phyloP scores from a whole-genome alignment of 1,140 invertebrate genomes.

The Dendrolimus punctatus region DNA sequence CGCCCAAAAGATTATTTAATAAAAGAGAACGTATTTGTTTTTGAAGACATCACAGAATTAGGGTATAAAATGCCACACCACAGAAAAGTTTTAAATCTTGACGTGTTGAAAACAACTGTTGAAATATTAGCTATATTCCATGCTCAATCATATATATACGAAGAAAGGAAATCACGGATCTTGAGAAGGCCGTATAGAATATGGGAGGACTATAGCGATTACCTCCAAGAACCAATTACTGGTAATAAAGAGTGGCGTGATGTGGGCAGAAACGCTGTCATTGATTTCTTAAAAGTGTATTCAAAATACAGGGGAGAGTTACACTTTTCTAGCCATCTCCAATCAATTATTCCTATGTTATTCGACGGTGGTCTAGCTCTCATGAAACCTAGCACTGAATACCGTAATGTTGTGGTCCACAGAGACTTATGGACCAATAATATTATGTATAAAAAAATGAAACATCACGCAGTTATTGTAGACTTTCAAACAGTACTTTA shows the following conservation, averaged over 20 bases:
- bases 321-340: slow-evolving; percentile 26
- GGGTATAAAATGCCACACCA: slow-evolving; percentile 44
- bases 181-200: slow-evolving; percentile 60
- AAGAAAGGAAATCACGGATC: slow-evolving; percentile 50
- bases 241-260: slow-evolving; percentile 49
- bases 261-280: slow-evolving; percentile 52
- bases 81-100: slow-evolving; percentile 43
- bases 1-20: slow-evolving; percentile 35
- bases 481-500: slow-evolving; percentile 77
- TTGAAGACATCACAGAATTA: slow-evolving; percentile 40
- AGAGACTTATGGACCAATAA: slow-evolving; percentile 78
- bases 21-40: slow-evolving; percentile 46
- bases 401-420: slow-evolving; percentile 74
- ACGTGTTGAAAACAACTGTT: slow-evolving; percentile 66
- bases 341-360: slow-evolving; percentile 33
- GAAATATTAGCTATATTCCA: slow-evolving; percentile 72
- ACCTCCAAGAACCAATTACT: slow-evolving; percentile 44
- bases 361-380: slow-evolving; percentile 60
- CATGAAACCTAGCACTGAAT: slow-evolving; percentile 59
- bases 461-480: slow-evolving; percentile 66
- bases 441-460: slow-evolving; percentile 73
- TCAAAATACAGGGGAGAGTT: slow-evolving; percentile 33
- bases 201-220: slow-evolving; percentile 70
- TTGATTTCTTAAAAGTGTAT: slow-evolving; percentile 62
- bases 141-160: slow-evolving; percentile 70